Base-by-base conservation (phyloP, 2,113 vertebrate species). In the Okapia johnstoni region DNA sequence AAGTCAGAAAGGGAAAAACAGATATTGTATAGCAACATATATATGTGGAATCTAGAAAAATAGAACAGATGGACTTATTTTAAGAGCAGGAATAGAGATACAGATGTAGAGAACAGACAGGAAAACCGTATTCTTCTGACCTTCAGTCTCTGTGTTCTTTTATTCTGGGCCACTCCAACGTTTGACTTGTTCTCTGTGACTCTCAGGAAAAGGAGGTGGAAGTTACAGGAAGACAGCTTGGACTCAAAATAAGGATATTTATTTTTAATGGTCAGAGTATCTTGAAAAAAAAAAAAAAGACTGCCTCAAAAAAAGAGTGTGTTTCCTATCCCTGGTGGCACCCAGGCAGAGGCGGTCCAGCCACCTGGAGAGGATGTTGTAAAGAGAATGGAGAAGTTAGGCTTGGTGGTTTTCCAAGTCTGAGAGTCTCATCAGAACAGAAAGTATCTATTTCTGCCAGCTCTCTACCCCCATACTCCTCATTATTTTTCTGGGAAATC, bases 221-320 rank as follows among this genome's bases (percentile, higher is more conserved):
- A 84, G 19, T 33, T 70, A 86, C 30, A 90, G 55, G 50, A 97
- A 94, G 84, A 79, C 23, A 79, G 79, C 60, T 76, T 52, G 26
- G 16, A 50, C 13, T 89, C 25, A 58, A 79, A 88, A 77, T 63
- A 84, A n/a, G 86, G 77, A 66, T 89, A 90, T 87, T 90, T 94
- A 33, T 90, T 98, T 96, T 90, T 93, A 93, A 80, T 58, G 77
- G 33, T 61, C 81, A 96, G 76, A 93, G n/a, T 73, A 48, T 77
- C 33, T 76, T 70, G 19, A 23, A 23, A 70, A 73, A 25, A 7
- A 85, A 89, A 90, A 46, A 52, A n/a, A 81, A 28, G 57, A 79
- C 80, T 52, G 26, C 21, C 63, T 92, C 21, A 43, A 23, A 76
- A 63, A 46, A 46, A 80, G 15, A 70, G 16, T 30, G 4, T 40